These are phyloP conservation scores for Taenaris catops DNA, from an alignment of 2,888 invertebrate species.

Conservation along the genomic window DNA sequence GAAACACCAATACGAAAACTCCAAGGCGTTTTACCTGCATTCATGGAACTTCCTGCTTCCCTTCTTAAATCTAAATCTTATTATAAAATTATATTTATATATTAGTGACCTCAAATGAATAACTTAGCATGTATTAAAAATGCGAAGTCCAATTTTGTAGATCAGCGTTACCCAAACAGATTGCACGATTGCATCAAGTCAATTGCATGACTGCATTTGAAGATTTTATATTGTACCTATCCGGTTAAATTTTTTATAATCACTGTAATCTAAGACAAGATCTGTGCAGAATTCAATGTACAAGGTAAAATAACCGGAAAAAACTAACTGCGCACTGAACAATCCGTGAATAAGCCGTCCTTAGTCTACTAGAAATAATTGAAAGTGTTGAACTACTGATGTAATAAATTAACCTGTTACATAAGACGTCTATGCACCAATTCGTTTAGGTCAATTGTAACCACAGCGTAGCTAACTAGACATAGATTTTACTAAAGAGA, in stretches of 20 bases:
- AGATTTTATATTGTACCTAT: background rate
- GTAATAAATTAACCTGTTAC: slow-evolving; percentile 60
- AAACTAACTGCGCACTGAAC: slow-evolving; percentile 12
- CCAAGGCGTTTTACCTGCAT: no score
- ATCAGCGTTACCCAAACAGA: no score
- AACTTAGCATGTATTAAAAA: no score
- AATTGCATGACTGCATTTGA: background rate
- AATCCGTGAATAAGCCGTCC: slow-evolving; percentile 23
- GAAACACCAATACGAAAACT: no score
- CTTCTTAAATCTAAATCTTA: no score
- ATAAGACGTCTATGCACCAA: slow-evolving; percentile 33
- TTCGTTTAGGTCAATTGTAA: slow-evolving; percentile 41
- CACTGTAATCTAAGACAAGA: background rate
- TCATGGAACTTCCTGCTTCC: no score
- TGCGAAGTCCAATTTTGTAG: no score
- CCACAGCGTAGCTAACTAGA: slow-evolving; percentile 7
- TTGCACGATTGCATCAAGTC: no score
- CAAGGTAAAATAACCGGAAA: slow-evolving; percentile 20
- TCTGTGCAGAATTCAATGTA: slow-evolving; percentile 8
- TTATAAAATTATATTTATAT: no score
- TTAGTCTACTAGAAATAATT: slow-evolving; percentile 38
- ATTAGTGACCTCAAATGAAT: no score
- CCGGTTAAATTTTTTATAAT: background rate
- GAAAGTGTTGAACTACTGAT: slow-evolving; percentile 65
- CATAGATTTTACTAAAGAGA: background rate